These are phyloP conservation scores for Hippoglossus hippoglossus DNA, from an alignment of 2,797 vertebrate species.

Conservation along the genomic window DNA sequence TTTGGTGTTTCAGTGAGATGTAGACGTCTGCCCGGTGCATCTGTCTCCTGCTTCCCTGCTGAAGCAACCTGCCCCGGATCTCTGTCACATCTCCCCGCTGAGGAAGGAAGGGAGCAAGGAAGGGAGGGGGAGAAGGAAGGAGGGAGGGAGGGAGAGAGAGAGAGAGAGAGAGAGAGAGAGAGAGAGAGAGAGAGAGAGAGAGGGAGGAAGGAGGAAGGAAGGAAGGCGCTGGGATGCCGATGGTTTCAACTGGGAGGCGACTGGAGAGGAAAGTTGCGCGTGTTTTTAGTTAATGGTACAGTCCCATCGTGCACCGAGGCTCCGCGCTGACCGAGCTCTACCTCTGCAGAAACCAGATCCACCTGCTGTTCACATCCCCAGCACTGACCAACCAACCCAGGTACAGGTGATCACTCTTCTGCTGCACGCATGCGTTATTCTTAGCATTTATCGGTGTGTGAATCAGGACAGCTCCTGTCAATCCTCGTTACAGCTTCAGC, in stretches of 20 bases:
- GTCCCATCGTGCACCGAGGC: constrained; percentile 1
- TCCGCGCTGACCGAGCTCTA: constrained; percentile 7
- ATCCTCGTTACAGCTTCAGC: no score
- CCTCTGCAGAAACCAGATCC: constrained; percentile 26
- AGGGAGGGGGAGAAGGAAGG: constrained; percentile 14
- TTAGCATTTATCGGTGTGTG: no score
- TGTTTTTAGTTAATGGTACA: constrained; percentile 20
- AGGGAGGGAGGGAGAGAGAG: not conserved
- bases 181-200: no score
- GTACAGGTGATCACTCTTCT: no score
- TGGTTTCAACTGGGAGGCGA: constrained; percentile 48
- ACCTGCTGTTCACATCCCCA: constrained; percentile 3
- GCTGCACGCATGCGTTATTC: no score
- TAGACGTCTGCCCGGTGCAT: constrained; percentile 17
- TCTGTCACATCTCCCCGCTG: constrained; percentile 25
- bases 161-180: no score
- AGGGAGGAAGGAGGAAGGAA: constrained; percentile 4
- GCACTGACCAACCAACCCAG: no score
- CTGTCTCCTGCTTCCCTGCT: constrained; percentile 28
- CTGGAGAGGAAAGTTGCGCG: constrained; percentile 52
- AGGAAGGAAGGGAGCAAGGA: constrained; percentile 30
- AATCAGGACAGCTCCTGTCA: no score
- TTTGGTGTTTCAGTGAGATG: constrained; percentile 45
- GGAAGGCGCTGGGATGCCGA: constrained; percentile 64
- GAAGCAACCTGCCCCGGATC: not conserved